phyloP scores from a whole-genome alignment of 2,113 vertebrate genomes.

The Pagrus major region DNA sequence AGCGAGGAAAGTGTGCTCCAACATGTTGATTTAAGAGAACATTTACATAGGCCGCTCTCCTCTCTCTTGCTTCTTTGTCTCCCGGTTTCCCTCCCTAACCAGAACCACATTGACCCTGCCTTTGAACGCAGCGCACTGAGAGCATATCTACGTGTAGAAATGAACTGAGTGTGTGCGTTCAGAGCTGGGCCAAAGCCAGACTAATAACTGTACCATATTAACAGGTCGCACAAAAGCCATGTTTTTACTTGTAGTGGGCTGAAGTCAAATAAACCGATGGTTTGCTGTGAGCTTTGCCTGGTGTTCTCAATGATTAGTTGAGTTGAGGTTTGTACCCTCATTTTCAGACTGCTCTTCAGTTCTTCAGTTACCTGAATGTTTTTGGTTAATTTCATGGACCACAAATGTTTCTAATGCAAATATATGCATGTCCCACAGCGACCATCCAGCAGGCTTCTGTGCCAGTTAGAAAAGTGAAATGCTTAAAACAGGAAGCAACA shows the following conservation, averaged over 20 bases:
- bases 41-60: constrained; percentile 67
- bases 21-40: constrained; percentile 76
- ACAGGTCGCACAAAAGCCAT: constrained; percentile 69
- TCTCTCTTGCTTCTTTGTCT: constrained; percentile 65
- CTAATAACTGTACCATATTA: constrained; percentile 76
- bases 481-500: constrained; percentile 4
- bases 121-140: constrained; percentile 59
- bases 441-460: not conserved
- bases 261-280: constrained; percentile 76
- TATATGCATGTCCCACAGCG: constrained; percentile 15
- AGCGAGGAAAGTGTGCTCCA: constrained; percentile 52
- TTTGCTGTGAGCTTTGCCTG: constrained; percentile 50
- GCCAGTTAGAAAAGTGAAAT: not conserved
- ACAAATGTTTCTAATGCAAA: constrained; percentile 45
- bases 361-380: constrained; percentile 36
- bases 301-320: constrained; percentile 62
- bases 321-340: constrained; percentile 2
- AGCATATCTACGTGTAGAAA: constrained; percentile 56
- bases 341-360: constrained; percentile 19
- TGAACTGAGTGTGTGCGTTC: constrained; percentile 34
- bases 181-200: constrained; percentile 59
- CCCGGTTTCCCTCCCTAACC: constrained; percentile 69
- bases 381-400: constrained; percentile 28
- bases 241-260: constrained; percentile 72
- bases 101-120: constrained; percentile 76